Evolutionary conservation across 2,888 invertebrate species (phyloP), one percentile per base, ranked within the genome.

Genomic region (Melolontha melolontha): DNA sequence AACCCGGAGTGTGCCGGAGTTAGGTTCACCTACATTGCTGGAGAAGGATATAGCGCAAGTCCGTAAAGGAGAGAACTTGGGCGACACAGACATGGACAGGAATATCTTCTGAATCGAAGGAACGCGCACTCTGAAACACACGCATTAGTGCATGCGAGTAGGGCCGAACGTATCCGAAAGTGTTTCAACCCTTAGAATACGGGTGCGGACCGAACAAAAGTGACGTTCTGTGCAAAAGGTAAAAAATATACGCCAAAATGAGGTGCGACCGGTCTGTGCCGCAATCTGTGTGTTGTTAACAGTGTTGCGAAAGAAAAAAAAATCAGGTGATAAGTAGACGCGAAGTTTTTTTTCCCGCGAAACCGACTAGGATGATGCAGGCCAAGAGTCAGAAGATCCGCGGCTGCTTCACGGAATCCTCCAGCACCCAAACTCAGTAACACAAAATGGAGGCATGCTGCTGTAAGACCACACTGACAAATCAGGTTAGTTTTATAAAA

Each of bases 401-500:
- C 76, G 73, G 73, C 74, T 71, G 74, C 74, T 73, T 73, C 72
- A 73, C 73, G 73, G 72, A 68, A 74, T 74, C 73, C 72, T 74
- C 74, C 76, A 75, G 75, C 75, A 76, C 75, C 75, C 73, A 74
- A 74, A 72, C 74, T 74, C 76, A 74, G 75, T 74, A 74, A 75
- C 75, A 75, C 77, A 78, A 78, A 75, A 78, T 78, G 78, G 78
- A 77, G 77, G 77, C 75, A 78, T 77, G 78, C 78, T 78, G 75
- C 75, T 79, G 78, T 80, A 79, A 78, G 79, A 77, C 78, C 79
- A 78, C 81, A 77, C 79, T 80, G 79, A 81, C 75, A 79, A 80
- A 79, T 77, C 80, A 82, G 82, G 82, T 82, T 79, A 80, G 81
- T 79, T 73, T 62, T 17, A 5, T 1, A 47, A 14, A 27, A 34